Evolutionary conservation across 1,140 invertebrate genomes (phyloP).

Genomic region (Drosophila seguyi): DNA sequence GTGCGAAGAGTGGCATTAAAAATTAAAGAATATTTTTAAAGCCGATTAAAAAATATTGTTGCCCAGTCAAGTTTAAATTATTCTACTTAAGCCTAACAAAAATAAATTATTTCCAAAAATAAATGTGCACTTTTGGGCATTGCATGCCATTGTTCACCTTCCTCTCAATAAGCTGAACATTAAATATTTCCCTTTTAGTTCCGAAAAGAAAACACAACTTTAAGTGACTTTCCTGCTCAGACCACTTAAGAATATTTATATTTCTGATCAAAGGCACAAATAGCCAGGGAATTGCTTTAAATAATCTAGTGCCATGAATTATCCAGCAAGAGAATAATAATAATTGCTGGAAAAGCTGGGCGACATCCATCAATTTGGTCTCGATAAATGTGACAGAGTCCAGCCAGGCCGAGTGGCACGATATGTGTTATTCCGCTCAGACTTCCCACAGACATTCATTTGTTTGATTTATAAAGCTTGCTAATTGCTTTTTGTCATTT

Average conservation of each 20-base stretch:
- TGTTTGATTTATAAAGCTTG: conserved; percentile 59
- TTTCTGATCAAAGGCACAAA: not conserved
- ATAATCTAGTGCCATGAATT: conserved; percentile 15
- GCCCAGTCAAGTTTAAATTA: too few species aligned
- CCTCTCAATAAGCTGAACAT: not conserved
- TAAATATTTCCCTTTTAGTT: not conserved
- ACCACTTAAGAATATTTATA: not conserved
- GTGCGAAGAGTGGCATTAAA: not conserved
- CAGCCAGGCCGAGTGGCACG: not conserved
- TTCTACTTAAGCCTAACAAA: not conserved
- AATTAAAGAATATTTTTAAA: not conserved
- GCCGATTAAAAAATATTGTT: not conserved
- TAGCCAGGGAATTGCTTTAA: not conserved
- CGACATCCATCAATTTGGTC: conserved; percentile 9
- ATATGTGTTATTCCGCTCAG: conserved; percentile 2
- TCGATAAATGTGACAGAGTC: conserved; percentile 21
- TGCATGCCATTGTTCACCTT: not conserved
- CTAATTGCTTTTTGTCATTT: conserved; percentile 70
- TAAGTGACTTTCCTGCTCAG: not conserved
- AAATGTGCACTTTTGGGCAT: not conserved
- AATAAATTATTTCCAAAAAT: not conserved
- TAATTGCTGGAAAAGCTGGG: not conserved
- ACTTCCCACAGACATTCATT: conserved; percentile 12
- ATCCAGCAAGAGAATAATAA: conserved; percentile 4
- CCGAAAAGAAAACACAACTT: not conserved